Evolutionary conservation across 1,140 invertebrate genomes (phyloP).

Genomic region (Scylla paramamosain): DNA sequence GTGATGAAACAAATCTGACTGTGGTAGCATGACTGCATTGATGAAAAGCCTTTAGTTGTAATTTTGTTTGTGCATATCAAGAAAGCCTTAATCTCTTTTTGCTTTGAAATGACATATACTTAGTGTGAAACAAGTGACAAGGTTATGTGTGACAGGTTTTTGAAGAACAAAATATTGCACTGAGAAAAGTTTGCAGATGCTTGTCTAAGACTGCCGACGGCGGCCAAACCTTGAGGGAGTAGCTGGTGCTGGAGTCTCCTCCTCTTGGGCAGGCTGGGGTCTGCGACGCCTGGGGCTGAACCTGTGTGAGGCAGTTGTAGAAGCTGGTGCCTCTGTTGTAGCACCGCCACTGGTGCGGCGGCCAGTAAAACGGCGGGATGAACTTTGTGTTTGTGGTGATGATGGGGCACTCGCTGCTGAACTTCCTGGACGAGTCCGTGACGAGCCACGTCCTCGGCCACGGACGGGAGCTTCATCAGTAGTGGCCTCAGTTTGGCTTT

Average conservation of each 20-base stretch:
- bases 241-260: background rate
- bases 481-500: background rate
- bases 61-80: background rate
- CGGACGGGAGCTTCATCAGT: background rate
- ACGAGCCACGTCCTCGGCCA: background rate
- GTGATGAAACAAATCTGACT: background rate
- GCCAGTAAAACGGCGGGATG: background rate
- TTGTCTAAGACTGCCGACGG: background rate
- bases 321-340: background rate
- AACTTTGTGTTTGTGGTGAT: too few species aligned
- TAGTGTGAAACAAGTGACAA: background rate
- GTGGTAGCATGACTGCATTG: background rate
- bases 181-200: background rate
- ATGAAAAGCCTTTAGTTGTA: background rate
- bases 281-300: background rate
- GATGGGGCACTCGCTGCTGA: background rate
- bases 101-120: too few species aligned
- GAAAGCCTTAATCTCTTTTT: too few species aligned
- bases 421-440: background rate
- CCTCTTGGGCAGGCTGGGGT: background rate
- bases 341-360: background rate
- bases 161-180: background rate
- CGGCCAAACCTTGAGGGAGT: background rate
- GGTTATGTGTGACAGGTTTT: background rate
- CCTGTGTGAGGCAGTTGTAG: background rate